Base-by-base conservation (phyloP, 2,888 invertebrate genomes). In the Cephus runcator region DNA sequence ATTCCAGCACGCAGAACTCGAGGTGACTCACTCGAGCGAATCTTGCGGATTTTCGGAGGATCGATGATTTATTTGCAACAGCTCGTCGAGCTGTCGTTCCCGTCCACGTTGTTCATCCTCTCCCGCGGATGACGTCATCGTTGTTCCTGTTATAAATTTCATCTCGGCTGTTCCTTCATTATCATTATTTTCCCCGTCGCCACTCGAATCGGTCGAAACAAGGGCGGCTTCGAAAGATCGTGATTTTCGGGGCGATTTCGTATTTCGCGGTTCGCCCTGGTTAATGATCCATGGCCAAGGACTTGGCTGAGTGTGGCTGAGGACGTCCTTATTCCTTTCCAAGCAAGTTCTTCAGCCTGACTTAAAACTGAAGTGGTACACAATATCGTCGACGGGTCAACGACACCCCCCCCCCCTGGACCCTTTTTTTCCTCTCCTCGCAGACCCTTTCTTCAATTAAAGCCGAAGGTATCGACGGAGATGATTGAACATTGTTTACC, bases 321-420 rank as follows among this genome's bases (percentile, higher is more conserved):
- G 89, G 84, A 87, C 89, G 90, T 90, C 89, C 90, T 89, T 87
- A 82, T 88, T 89, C 87, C 86, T 88, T 87, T 84, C 86, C 82
- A 81, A 82, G 80, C 85, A 84, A 85, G 87, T 85, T 88, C 87
- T 88, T 86, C 87, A 85, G 83, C 81, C 83, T 82, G 87, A 88
- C 89, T 90, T 89, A 88, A 89, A 88, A 88, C 88, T 90, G 79
- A 86, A 91, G 90, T 90, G 88, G 89, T 90, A 88, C 89, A 88
- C 88, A 89, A 90, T 91, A 90, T 91, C 88, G 87, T 85, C 84
- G 87, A 85, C 85, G 85, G 90, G 90, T 91, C 91, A 91, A 91
- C 88, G 91, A 89, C 90, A 89, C 86, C 87, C 88, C 87, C 85
- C 86, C 87, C 88, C 87, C 86, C 86, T 80, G 83, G 35, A 78